Evolutionary conservation across 2,113 vertebrate species (phyloP).

Genomic region (Oncorhynchus tshawytscha): DNA sequence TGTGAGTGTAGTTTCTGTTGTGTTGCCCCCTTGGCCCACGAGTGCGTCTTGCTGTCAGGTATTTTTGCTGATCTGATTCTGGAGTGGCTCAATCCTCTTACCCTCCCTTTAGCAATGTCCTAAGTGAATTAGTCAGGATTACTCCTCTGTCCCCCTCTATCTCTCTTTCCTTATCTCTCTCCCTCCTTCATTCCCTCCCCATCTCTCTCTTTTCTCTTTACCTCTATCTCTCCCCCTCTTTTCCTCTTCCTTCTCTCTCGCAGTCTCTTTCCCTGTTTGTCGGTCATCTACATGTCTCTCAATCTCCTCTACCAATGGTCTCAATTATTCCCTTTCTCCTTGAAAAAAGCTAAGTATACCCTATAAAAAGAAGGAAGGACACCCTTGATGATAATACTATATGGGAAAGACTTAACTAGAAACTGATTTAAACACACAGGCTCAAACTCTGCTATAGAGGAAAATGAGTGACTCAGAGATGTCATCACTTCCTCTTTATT

Average conservation of each 20-base stretch:
- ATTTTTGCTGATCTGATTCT: conserved; percentile 80
- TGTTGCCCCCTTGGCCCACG: conserved; percentile 27
- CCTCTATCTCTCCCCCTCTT: conserved; percentile 13
- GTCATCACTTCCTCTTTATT: background rate
- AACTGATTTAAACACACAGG: no score
- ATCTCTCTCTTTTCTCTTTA: conserved; percentile 2
- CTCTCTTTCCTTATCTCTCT: conserved; percentile 36
- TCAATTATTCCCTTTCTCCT: background rate
- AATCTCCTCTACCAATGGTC: background rate
- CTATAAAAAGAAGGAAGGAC: no score
- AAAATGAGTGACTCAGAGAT: background rate
- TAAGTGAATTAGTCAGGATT: conserved; percentile 85
- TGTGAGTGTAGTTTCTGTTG: conserved; percentile 35
- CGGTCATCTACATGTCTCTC: background rate
- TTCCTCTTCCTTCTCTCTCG: conserved; percentile 18
- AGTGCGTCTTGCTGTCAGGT: conserved; percentile 63
- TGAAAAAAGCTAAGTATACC: background rate
- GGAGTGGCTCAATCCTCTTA: conserved; percentile 84
- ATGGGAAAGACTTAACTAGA: no score
- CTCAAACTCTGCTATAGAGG: background rate
- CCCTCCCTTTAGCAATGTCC: conserved; percentile 72
- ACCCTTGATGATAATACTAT: background rate
- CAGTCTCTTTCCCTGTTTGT: conserved; percentile 15
- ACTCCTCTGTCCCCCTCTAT: conserved; percentile 62
- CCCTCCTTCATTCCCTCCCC: conserved; percentile 29